Conservation (phyloP, 2,113 vertebrate species). For the Macrotus californicus region DNA sequence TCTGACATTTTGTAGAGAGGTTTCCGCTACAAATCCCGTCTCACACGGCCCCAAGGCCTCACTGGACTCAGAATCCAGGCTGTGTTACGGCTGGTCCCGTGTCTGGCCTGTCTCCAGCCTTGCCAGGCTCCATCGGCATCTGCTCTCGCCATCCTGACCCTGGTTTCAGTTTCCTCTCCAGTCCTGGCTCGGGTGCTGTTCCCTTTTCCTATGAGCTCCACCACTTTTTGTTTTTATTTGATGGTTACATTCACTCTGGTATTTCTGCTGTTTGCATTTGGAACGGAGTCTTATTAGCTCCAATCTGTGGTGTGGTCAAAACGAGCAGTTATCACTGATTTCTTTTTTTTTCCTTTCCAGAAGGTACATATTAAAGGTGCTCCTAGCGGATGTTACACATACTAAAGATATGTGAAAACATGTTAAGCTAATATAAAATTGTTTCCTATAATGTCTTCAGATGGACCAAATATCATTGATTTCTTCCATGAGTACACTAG, state of each 20-base stretch:
- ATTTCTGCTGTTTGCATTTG: background rate
- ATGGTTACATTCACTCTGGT: background rate
- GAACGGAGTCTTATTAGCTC: background rate
- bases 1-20: no score
- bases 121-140: rapidly evolving
- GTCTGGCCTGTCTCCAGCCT: background rate
- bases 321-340: background rate
- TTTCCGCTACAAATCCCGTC: background rate
- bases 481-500: background rate
- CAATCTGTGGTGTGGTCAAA: background rate
- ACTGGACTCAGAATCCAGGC: background rate
- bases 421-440: background rate
- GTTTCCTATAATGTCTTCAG: background rate
- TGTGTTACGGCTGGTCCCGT: background rate
- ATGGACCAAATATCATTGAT: background rate
- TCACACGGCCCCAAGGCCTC: no score
- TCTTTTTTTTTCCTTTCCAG: background rate
- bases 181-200: no score
- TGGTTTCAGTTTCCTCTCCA: background rate
- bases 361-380: background rate
- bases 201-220: no score
- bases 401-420: background rate
- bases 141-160: background rate
- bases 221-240: no score
- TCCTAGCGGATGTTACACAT: background rate